Evolutionary conservation across 2,888 invertebrate species (phyloP), one percentile per base, ranked within the genome.

Genomic region (Limnephilus auricula): DNA sequence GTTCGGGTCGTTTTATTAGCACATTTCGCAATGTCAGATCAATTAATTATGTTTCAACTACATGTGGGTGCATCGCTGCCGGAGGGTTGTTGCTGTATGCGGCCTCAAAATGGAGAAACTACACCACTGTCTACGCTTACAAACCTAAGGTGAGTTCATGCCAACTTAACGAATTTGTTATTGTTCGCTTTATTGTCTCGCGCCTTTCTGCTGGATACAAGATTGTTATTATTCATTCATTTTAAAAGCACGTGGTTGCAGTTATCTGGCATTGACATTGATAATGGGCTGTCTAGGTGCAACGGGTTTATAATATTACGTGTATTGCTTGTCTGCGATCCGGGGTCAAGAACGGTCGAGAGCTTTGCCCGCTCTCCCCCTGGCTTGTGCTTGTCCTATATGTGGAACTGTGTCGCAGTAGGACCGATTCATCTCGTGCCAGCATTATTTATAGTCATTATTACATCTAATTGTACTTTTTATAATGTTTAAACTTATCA

Each of bases 21-120:
- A 95, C 95, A 94, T 94, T 94, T 93, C 95, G 94, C 94, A 94
- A 94, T 93, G 93, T 94, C 90, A 95, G 94, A 93, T 93, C 94
- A 40, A 93, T 94, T 91, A 94, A 93, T 93, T 95, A 94, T 94
- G 94, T 95, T 92, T 93, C 95, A 92, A 94, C 94, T 79, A 94
- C 95, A 89, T 96, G 96, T 94, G 95, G 94, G 80, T 96, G 95
- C 94, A 94, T 95, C 92, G 94, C 95, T 84, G 95, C 96, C 79
- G 95, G 95, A 83, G 94, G 95, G 90, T 94, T 95, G 87, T 93
- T 95, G 93, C 94, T 95, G 93, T 96, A 95, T 93, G 94, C 94
- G n/a, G 94, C 94, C 85, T 94, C 95, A 94, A 94, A 94, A 91
- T 94, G 95, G 94, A 94, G 94, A 93, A 94, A 94, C 93, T 94